Evolutionary conservation across 35 echinoderm and acorn worm genomes (phyloP).

Genomic region (Hemicentrotus pulcherrimus): DNA sequence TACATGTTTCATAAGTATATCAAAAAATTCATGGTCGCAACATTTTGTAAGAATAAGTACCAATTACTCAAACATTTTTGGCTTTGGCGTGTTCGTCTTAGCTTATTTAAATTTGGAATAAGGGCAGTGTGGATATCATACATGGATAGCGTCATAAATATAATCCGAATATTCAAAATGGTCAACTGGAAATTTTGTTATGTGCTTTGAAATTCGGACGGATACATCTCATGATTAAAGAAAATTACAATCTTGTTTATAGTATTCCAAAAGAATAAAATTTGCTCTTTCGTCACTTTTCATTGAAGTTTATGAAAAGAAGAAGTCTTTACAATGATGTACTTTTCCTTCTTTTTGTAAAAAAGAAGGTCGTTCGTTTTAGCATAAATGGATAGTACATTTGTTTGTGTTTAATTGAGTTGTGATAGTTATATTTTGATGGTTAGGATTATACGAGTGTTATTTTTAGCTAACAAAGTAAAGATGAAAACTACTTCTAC

Average conservation of each 20-base stretch:
- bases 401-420: not conserved
- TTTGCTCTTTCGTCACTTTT: not conserved
- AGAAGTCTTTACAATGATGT: not conserved
- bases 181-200: not conserved
- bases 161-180: slow-evolving; percentile 10
- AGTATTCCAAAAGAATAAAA: not conserved
- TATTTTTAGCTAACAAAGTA: not conserved
- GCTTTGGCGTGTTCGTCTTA: not conserved
- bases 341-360: not conserved
- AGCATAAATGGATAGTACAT: not conserved
- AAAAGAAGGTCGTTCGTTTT: not conserved
- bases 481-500: not conserved
- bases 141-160: not conserved
- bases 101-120: not conserved
- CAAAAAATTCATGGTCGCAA: not conserved
- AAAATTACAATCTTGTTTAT: not conserved
- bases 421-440: not conserved
- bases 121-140: not conserved
- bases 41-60: not conserved
- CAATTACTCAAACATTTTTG: not conserved
- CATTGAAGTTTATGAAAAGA: not conserved
- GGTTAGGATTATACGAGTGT: not conserved
- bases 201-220: not conserved
- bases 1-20: not conserved
- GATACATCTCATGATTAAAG: not conserved